A percentile compares a stretch with the other conserved stretches of the same genome.
Conservation (phyloP, 2,797 vertebrate genomes). For the Simalia tracyae region DNA sequence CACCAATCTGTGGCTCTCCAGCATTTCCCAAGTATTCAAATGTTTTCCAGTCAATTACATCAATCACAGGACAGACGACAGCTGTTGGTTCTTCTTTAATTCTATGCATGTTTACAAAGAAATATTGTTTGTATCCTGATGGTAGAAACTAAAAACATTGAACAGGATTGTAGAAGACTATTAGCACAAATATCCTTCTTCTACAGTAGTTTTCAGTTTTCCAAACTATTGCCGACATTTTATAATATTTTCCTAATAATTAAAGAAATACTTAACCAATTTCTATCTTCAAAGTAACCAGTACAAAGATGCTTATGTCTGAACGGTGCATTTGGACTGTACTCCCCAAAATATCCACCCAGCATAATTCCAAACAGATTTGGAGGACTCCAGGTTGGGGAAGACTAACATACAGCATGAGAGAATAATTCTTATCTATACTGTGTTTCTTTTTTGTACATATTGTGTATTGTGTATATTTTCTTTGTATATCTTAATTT, state of each 20-base stretch:
- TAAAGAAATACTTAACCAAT: not conserved
- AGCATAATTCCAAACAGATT: not conserved
- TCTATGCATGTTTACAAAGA: slow-evolving; percentile 71
- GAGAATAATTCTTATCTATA: not conserved
- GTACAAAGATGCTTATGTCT: not conserved
- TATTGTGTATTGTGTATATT: not conserved
- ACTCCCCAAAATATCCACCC: not conserved
- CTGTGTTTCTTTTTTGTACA: not conserved
- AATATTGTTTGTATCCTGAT: slow-evolving; percentile 22
- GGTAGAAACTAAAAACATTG: slow-evolving; percentile 10
- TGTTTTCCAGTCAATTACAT: slow-evolving; percentile 97
- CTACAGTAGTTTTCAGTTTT: not conserved
- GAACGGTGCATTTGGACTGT: not conserved
- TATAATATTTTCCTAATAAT: not conserved
- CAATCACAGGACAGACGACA: slow-evolving; percentile 95
- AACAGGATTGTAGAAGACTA: not conserved
- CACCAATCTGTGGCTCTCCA: slow-evolving; percentile 93
- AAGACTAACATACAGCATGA: not conserved
- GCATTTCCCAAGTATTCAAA: slow-evolving; percentile 93
- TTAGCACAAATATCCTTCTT: not conserved
- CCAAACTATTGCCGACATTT: not conserved
- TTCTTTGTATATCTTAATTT: not conserved
- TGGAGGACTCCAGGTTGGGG: not conserved
- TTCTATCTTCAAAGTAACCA: not conserved
- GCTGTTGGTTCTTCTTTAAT: slow-evolving; percentile 89